Evolutionary conservation across 1,140 invertebrate genomes (phyloP).

Genomic region (Geopemphigus sp.): DNA sequence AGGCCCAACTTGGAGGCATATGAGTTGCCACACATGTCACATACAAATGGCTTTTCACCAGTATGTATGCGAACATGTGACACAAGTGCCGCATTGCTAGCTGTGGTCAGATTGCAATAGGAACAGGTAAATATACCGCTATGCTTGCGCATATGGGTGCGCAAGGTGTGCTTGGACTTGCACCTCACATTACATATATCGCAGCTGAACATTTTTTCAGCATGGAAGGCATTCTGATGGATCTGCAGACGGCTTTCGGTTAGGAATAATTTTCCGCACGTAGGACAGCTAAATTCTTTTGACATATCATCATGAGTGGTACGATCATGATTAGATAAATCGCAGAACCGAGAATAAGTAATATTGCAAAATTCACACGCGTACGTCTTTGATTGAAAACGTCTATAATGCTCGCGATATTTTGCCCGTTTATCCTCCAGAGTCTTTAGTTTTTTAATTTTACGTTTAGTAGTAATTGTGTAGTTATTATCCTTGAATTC

Average conservation of each 20-base stretch:
- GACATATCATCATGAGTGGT: slow-evolving; percentile 40
- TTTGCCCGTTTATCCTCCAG: slow-evolving; percentile 33
- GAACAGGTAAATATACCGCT: slow-evolving; percentile 31
- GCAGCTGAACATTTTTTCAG: slow-evolving; percentile 37
- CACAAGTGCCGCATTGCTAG: slow-evolving; percentile 32
- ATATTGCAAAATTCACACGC: slow-evolving; percentile 41
- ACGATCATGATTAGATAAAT: slow-evolving; percentile 44
- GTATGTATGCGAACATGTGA: slow-evolving; percentile 43
- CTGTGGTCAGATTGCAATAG: slow-evolving; percentile 27
- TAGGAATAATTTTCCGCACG: slow-evolving; percentile 40
- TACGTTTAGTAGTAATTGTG: background rate
- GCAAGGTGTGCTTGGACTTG: slow-evolving; percentile 41
- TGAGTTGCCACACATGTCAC: slow-evolving; percentile 44
- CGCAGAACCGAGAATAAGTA: slow-evolving; percentile 35
- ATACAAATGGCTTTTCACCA: slow-evolving; percentile 38
- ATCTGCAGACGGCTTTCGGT: slow-evolving; percentile 32
- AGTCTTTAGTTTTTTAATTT: slow-evolving; percentile 17
- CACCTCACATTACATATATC: slow-evolving; percentile 35
- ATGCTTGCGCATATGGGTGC: slow-evolving; percentile 46
- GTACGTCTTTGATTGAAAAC: slow-evolving; percentile 44
- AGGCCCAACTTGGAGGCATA: slow-evolving; percentile 40
- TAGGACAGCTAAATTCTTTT: slow-evolving; percentile 33
- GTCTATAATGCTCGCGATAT: slow-evolving; percentile 44
- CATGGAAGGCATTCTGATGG: slow-evolving; percentile 37
- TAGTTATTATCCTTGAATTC: background rate